Evolutionary conservation across 2,888 invertebrate species (phyloP).

Genomic region (Sialis lutaria): DNA sequence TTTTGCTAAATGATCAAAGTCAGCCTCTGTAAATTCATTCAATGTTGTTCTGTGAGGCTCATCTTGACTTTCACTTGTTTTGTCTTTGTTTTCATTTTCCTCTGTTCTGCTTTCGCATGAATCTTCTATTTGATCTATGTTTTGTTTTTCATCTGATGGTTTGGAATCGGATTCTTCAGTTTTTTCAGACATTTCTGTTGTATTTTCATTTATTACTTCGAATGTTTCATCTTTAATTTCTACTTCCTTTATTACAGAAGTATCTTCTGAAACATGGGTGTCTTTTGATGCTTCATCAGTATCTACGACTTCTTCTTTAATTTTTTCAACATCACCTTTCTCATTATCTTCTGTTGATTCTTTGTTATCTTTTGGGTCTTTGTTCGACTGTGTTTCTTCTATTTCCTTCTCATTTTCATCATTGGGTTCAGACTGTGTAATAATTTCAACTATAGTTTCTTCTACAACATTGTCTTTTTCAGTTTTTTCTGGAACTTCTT

Average conservation of each 20-base stretch:
- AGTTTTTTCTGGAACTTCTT: slow-evolving; percentile 11
- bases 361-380: slow-evolving; percentile 13
- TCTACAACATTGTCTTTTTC: slow-evolving; percentile 14
- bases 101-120: slow-evolving; percentile 8
- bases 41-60: background rate
- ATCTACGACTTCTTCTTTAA: slow-evolving; percentile 25
- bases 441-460: slow-evolving; percentile 4
- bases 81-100: slow-evolving; percentile 8
- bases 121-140: slow-evolving; percentile 6
- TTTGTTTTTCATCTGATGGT: too few species aligned
- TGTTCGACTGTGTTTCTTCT: background rate
- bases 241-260: slow-evolving; percentile 1
- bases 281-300: slow-evolving; percentile 15
- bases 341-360: slow-evolving; percentile 12
- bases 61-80: slow-evolving; percentile 6
- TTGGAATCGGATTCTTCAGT: slow-evolving; percentile 7
- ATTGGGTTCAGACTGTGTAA: too few species aligned
- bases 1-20: slow-evolving; percentile 37
- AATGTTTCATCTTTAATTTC: slow-evolving; percentile 3
- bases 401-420: slow-evolving; percentile 2
- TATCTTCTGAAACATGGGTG: slow-evolving; percentile 6
- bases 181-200: slow-evolving; percentile 10
- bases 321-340: slow-evolving; percentile 15
- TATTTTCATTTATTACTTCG: slow-evolving; percentile 5
- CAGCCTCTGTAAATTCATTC: slow-evolving; percentile 17